A percentile compares a stretch with the other conserved stretches of the same genome.
Evolutionary conservation across 2,113 vertebrate species (phyloP).

Genomic region (Cyanistes caeruleus): DNA sequence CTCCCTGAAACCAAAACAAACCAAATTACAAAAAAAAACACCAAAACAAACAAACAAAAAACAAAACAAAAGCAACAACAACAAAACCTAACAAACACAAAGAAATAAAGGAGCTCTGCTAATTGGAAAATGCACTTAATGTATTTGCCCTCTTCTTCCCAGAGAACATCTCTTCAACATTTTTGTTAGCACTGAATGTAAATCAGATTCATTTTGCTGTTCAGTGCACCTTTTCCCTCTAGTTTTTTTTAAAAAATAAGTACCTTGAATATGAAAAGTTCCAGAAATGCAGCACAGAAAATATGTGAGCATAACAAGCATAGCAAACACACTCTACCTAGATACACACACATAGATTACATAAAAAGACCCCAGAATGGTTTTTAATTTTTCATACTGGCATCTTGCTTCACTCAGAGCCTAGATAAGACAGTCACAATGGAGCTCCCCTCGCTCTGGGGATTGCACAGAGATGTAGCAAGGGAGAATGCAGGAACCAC

Average conservation of each 20-base stretch:
- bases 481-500: neutral
- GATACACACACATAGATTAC: neutral
- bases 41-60: too few species aligned
- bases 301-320: neutral
- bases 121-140: neutral
- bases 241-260: neutral
- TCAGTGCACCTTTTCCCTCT: neutral
- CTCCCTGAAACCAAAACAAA: constrained; percentile 28
- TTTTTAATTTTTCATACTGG: neutral
- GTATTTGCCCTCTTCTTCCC: neutral
- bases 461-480: neutral
- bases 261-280: neutral
- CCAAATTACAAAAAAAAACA: neutral
- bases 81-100: neutral
- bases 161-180: neutral
- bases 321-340: neutral
- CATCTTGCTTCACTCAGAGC: neutral
- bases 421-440: neutral
- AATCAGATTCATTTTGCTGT: neutral
- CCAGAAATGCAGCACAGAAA: neutral
- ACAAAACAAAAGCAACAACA: too few species aligned
- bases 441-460: neutral
- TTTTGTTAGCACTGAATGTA: neutral
- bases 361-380: neutral
- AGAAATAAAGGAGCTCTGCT: neutral